Evolutionary conservation across 2,113 vertebrate species (phyloP).

Genomic region (Chlorocebus sabaeus): DNA sequence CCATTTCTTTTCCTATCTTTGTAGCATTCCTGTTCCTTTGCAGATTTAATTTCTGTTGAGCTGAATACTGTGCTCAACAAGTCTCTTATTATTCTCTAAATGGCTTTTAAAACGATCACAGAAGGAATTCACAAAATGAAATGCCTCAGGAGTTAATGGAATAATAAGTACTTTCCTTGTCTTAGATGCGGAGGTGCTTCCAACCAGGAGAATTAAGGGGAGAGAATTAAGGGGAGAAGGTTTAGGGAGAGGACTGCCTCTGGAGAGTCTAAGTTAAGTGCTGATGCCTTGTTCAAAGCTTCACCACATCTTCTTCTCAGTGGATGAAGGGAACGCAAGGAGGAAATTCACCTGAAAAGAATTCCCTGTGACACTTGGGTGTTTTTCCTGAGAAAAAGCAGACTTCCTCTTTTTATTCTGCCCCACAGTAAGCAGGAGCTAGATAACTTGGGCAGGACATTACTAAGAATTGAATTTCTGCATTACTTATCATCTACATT

Average conservation of each 20-base stretch:
- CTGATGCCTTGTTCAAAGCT: neutral
- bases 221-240: neutral
- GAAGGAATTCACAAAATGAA: slow-evolving; percentile 15
- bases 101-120: slow-evolving; percentile 5
- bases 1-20: neutral
- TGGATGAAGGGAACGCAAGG: neutral
- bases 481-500: neutral
- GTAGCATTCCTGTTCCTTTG: neutral
- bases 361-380: neutral
- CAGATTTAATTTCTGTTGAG: slow-evolving; percentile 1
- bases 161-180: neutral
- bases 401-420: neutral
- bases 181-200: neutral
- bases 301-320: neutral
- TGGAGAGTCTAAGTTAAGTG: neutral
- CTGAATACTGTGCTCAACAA: slow-evolving; percentile 7
- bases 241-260: neutral
- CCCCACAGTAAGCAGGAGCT: neutral
- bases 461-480: neutral
- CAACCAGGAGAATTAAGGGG: neutral
- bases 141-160: neutral
- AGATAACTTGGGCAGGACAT: neutral
- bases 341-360: neutral
- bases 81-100: slow-evolving; percentile 41
- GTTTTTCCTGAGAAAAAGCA: neutral